Evolutionary conservation across 2,113 vertebrate genomes (phyloP).

Genomic region (Coptodon rendalli): DNA sequence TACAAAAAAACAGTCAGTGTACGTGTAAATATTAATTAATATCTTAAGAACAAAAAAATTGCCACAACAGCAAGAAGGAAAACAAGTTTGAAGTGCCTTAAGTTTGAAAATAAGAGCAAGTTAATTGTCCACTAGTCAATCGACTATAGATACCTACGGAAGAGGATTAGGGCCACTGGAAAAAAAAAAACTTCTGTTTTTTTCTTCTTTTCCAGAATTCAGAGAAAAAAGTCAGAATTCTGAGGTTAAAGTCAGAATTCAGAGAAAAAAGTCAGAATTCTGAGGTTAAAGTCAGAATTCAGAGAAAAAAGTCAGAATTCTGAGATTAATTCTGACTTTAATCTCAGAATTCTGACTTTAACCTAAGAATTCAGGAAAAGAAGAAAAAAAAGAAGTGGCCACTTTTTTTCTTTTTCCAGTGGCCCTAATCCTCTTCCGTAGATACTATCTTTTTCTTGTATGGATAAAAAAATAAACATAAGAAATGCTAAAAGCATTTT

Average conservation of each 20-base stretch:
- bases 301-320: no score
- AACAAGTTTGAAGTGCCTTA: not conserved
- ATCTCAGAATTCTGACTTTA: no score
- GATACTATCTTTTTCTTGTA: not conserved
- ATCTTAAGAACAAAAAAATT: not conserved
- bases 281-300: no score
- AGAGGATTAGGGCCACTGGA: not conserved
- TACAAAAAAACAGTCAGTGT: not conserved
- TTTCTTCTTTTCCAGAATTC: not conserved
- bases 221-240: not conserved
- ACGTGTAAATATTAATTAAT: not conserved
- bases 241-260: not conserved
- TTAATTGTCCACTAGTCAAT: not conserved
- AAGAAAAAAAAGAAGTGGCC: no score
- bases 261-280: not conserved
- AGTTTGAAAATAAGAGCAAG: not conserved
- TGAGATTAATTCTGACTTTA: no score
- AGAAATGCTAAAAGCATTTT: not conserved
- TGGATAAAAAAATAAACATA: not conserved
- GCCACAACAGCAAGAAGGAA: not conserved
- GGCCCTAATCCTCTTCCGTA: no score
- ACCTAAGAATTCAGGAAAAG: no score
- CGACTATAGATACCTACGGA: not conserved
- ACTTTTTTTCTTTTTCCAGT: no score
- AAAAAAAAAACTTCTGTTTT: not conserved